Conservation (phyloP, 2,797 vertebrate species). For the Gymnodraco acuticeps region DNA sequence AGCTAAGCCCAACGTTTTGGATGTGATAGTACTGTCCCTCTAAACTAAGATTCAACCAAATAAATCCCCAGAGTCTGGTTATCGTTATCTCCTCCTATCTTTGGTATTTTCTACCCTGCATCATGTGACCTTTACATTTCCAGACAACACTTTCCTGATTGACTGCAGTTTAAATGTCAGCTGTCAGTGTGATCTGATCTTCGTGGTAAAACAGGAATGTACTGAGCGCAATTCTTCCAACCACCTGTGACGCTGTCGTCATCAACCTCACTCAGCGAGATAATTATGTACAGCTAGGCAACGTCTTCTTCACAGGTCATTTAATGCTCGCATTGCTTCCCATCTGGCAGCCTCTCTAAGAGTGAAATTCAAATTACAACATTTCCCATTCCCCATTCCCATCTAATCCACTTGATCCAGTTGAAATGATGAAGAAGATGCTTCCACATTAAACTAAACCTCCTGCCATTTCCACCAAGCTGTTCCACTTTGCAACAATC, state of each 20-base stretch:
- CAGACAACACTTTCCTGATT: conserved; percentile 41
- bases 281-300: conserved; percentile 40
- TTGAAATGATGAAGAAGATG: conserved; percentile 40
- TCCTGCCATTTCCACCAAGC: not conserved
- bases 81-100: conserved; percentile 8
- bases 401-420: conserved; percentile 49
- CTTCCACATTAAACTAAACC: conserved; percentile 18
- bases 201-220: conserved; percentile 51
- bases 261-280: conserved; percentile 14
- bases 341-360: conserved; percentile 7
- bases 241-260: conserved; percentile 67
- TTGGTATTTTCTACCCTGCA: conserved; percentile 42
- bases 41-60: not conserved
- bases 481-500: conserved; percentile 21
- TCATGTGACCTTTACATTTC: conserved; percentile 67
- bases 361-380: conserved; percentile 30
- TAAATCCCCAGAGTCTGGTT: not conserved
- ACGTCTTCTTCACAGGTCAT: conserved; percentile 13
- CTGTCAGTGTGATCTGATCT: conserved; percentile 49
- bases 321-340: conserved; percentile 17
- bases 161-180: conserved; percentile 71
- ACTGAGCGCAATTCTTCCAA: conserved; percentile 34
- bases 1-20: no score
- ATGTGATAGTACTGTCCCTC: no score
- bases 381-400: no score